Conservation (phyloP, 2,797 vertebrate species). For the Amazona finschi region DNA sequence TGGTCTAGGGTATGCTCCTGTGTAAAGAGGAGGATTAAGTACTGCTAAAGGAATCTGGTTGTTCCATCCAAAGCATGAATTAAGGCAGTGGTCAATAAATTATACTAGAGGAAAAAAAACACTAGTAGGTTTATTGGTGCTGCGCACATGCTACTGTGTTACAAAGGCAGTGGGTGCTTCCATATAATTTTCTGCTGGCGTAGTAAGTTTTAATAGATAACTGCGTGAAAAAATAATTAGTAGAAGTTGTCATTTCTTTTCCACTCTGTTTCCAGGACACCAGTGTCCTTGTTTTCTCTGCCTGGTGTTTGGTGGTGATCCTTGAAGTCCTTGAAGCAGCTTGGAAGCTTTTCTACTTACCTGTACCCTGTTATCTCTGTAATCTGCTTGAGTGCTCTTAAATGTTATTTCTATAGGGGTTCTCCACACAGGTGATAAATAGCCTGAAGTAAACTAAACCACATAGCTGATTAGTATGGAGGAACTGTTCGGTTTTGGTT, state of each 20-base stretch:
- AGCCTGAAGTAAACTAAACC: constrained; percentile 35
- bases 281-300: accelerated
- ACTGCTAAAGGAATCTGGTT: constrained; percentile 36
- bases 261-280: neutral
- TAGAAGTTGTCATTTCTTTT: neutral
- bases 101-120: neutral
- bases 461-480: neutral
- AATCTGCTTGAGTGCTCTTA: constrained; percentile 28
- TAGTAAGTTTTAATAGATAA: neutral
- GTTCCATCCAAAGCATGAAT: constrained; percentile 29
- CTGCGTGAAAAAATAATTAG: neutral
- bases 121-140: neutral
- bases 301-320: neutral
- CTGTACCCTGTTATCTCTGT: constrained; percentile 26
- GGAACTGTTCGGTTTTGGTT: neutral
- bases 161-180: neutral
- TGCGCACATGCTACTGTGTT: neutral
- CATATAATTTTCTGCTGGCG: neutral
- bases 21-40: constrained; percentile 31
- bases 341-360: constrained; percentile 32
- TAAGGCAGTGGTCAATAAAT: constrained; percentile 1
- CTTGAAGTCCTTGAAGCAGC: neutral
- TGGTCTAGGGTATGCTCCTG: neutral
- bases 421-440: neutral
- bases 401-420: constrained; percentile 29